A percentile compares a stretch with the other conserved stretches of the same genome.
These are phyloP conservation scores for Acleris emargana DNA, from an alignment of 2,888 invertebrate genomes.

Conservation along the genomic window DNA sequence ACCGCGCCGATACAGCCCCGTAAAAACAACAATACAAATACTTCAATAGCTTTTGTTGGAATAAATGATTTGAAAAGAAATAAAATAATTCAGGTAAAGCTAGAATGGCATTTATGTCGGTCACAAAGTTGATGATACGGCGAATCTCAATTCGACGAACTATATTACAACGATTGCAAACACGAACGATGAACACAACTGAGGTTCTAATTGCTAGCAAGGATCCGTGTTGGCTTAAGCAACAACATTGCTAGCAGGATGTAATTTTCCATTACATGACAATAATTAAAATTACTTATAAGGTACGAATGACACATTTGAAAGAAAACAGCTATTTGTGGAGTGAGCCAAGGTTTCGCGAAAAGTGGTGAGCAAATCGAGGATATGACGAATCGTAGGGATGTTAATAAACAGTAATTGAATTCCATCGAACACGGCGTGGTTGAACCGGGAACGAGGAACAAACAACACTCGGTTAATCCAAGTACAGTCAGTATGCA, in stretches of 20 bases:
- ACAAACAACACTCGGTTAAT: conserved; percentile 16
- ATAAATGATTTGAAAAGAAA: conserved; percentile 20
- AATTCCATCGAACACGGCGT: conserved; percentile 14
- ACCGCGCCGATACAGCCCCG: conserved; percentile 23
- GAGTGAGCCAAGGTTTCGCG: conserved; percentile 22
- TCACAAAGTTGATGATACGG: not conserved
- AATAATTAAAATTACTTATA: conserved; percentile 26
- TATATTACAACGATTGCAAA: conserved; percentile 8
- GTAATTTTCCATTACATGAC: conserved; percentile 20
- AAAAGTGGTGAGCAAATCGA: conserved; percentile 17
- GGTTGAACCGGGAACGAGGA: conserved; percentile 11
- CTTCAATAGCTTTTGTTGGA: conserved; percentile 31
- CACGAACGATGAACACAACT: conserved; percentile 14
- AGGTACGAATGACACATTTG: conserved; percentile 24
- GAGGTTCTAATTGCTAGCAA: conserved; percentile 18
- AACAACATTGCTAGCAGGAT: conserved; percentile 16
- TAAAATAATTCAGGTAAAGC: conserved; percentile 15
- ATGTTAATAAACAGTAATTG: conserved; percentile 2
- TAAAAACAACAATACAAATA: conserved; percentile 42
- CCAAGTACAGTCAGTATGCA: conserved; percentile 22
- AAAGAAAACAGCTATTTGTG: conserved; percentile 12
- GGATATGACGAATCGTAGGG: conserved; percentile 21
- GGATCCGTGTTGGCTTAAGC: conserved; percentile 7
- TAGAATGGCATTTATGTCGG: not conserved
- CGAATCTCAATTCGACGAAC: not conserved